A percentile compares a stretch with the other conserved stretches of the same genome.
These are phyloP conservation scores for Lasioglossum figueresi DNA, from an alignment of 2,888 invertebrate genomes.

Conservation along the genomic window DNA sequence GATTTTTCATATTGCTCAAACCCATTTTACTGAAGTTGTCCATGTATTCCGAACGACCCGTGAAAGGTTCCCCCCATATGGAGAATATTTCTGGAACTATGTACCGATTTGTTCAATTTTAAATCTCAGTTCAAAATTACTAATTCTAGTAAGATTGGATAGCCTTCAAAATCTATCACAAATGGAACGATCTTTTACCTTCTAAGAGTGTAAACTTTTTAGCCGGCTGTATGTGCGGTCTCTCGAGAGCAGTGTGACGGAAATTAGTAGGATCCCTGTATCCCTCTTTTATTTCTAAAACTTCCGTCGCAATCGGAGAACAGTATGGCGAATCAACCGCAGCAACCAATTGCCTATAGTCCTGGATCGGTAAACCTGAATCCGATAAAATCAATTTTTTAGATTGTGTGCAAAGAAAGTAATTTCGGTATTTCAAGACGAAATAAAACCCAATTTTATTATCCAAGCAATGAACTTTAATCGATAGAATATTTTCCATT, in stretches of 20 bases:
- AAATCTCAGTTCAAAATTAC: not conserved
- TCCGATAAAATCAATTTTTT: not conserved
- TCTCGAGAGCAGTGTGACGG: constrained; percentile 85
- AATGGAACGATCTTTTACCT: constrained; percentile 55
- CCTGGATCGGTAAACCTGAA: constrained; percentile 85
- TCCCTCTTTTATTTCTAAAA: constrained; percentile 86
- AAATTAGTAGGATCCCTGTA: constrained; percentile 88
- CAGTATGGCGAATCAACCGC: constrained; percentile 87
- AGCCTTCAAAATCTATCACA: not conserved
- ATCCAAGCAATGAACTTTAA: no score
- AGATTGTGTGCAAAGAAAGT: not conserved
- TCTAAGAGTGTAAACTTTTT: constrained; percentile 62
- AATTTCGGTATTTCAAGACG: no score
- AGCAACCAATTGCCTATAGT: constrained; percentile 86
- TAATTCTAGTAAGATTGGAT: not conserved
- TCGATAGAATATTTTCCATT: no score
- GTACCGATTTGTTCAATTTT: constrained; percentile 23
- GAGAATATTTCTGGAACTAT: constrained; percentile 85
- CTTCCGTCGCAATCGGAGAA: constrained; percentile 86
- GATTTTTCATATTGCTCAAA: constrained; percentile 86
- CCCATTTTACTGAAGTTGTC: constrained; percentile 87
- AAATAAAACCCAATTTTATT: no score
- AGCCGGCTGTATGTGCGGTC: constrained; percentile 86
- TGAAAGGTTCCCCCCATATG: constrained; percentile 86
- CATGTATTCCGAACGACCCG: constrained; percentile 87